Conservation (phyloP, 2,888 invertebrate species). For the Parnassius smintheus region DNA sequence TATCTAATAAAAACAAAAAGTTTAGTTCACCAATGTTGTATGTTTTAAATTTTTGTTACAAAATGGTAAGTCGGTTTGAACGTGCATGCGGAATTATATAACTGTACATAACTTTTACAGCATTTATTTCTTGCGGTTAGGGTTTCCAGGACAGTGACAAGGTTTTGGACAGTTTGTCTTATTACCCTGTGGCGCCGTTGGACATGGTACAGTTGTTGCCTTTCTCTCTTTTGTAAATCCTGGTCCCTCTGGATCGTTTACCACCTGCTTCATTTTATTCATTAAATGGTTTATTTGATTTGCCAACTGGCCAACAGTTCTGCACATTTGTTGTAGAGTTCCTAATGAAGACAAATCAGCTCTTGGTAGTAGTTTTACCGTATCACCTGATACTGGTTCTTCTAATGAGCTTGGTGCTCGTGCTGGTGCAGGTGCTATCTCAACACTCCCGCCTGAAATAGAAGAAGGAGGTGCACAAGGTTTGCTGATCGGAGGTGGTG, state of each 20-base stretch:
- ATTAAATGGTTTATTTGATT: constrained; percentile 45
- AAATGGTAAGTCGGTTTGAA: constrained; percentile 1
- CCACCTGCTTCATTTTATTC: constrained; percentile 41
- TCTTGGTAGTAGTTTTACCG: constrained; percentile 41
- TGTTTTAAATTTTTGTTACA: constrained; percentile 8
- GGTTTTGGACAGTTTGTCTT: constrained; percentile 46
- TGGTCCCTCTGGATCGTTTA: constrained; percentile 36
- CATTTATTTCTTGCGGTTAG: constrained; percentile 30
- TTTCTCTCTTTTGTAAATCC: constrained; percentile 12
- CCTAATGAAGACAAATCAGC: constrained; percentile 41
- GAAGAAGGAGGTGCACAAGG: constrained; percentile 16
- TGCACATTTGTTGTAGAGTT: constrained; percentile 46
- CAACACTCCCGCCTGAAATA: constrained; percentile 29
- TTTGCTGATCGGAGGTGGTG: constrained; percentile 19
- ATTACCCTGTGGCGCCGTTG: constrained; percentile 15
- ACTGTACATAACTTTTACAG: constrained; percentile 23
- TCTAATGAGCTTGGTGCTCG: constrained; percentile 35
- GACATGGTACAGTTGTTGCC: constrained; percentile 31
- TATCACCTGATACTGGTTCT: constrained; percentile 41
- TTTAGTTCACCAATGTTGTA: constrained; percentile 3
- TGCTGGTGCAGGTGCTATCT: constrained; percentile 29
- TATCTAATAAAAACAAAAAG: background rate
- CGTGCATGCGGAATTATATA: constrained; percentile 5
- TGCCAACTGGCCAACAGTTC: constrained; percentile 46
- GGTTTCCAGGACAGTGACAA: constrained; percentile 54